These are phyloP conservation scores for Chascanopsetta lugubris DNA, from an alignment of 2,113 vertebrate genomes.

Conservation along the genomic window DNA sequence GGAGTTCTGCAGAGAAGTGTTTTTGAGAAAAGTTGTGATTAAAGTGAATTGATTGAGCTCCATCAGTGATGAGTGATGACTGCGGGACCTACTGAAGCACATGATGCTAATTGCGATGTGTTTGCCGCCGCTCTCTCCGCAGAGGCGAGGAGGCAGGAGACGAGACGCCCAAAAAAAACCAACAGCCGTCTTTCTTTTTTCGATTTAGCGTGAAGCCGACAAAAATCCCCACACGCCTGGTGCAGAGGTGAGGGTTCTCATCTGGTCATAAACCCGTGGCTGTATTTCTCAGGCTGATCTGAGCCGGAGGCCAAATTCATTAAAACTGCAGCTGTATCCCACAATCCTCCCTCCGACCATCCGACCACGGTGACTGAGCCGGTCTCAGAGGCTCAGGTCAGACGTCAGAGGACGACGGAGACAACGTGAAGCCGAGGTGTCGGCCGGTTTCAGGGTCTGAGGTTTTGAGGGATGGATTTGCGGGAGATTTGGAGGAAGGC, in stretches of 20 bases:
- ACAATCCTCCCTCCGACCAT: conserved; percentile 58
- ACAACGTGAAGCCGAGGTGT: conserved; percentile 34
- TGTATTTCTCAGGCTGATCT: conserved; percentile 61
- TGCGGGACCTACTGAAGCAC: conserved; percentile 52
- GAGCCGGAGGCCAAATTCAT: conserved; percentile 76
- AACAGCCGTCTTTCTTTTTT: no score
- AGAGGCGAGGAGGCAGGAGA: conserved; percentile 7
- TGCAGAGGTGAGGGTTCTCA: conserved; percentile 32
- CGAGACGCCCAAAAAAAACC: no score
- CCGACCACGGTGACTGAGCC: conserved; percentile 47
- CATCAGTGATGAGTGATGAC: conserved; percentile 58
- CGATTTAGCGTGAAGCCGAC: conserved; percentile 4
- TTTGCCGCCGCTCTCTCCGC: conserved; percentile 42
- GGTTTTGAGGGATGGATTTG: no score
- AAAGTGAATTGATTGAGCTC: conserved; percentile 72
- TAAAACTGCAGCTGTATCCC: conserved; percentile 74
- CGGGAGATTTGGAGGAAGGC: conserved; percentile 63
- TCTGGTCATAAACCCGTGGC: conserved; percentile 44
- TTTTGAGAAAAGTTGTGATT: conserved; percentile 72
- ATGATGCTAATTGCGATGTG: conserved; percentile 66
- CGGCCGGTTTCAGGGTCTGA: conserved; percentile 52
- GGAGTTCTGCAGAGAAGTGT: conserved; percentile 57
- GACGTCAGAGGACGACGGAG: conserved; percentile 47
- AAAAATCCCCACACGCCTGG: conserved; percentile 20
- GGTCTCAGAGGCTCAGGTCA: conserved; percentile 52